Evolutionary conservation across 2,888 invertebrate species (phyloP), one percentile per base, ranked within the genome.

Genomic region (Trachelus stipa): DNA sequence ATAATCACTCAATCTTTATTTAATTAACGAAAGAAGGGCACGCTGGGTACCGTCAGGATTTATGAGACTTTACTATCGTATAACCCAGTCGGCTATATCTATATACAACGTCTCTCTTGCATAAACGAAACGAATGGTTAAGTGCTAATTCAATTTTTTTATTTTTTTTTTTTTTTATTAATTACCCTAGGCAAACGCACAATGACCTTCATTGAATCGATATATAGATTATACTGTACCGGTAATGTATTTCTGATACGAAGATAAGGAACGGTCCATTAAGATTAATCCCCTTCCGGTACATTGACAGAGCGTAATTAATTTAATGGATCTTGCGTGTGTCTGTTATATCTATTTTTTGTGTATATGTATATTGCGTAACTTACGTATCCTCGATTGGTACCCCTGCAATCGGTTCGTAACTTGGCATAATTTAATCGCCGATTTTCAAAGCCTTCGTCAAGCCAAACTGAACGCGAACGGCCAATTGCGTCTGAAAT

Each of bases 1-100:
- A 35, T 35, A n/a, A 74, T 74, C 74, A 35, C 35, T 74, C 74
- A 74, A 74, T 74, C 74, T 74, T 74, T 74, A 74, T 74, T 74
- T 35, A 74, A 74, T 74, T 35, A 74, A 74, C 35, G 74, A 23
- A 6, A 56, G 40, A 11, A 12, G 23, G 74, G 74, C 34, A 34
- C 74, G 74, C 6, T 12, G 12, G 35, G 74, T 56, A 23, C 23
- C 23, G 56, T 56, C 6, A 71, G 74, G 74, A 74, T 74, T 74
- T 35, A 74, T 74, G 74, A 35, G 74, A 30, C 35, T 35, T 35
- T 23, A 34, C 71, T 6, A 2, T 56, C 23, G 23, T 6, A 9
- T 23, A 1, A 23, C 56, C 56, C 23, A 56, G 23, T 56, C 9
- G 4, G 4, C 56, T 23, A 56, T 56, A 56, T 56, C 56, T 56